A percentile compares a stretch with the other conserved stretches of the same genome.
phyloP scores from a whole-genome alignment of 2,113 vertebrate genomes.

The Neomonachus schauinslandi region DNA sequence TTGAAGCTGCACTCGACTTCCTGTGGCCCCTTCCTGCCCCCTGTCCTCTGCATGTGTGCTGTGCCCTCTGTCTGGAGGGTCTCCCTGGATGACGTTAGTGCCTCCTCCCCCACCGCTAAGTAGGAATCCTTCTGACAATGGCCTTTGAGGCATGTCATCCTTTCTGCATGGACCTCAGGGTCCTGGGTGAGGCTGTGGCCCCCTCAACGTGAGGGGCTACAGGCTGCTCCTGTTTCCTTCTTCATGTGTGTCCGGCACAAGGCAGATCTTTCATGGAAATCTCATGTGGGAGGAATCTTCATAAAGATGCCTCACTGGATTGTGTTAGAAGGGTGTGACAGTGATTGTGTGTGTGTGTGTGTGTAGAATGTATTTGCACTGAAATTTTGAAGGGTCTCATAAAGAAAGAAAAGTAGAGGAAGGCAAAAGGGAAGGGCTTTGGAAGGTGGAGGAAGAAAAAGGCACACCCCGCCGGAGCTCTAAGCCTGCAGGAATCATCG shows the following conservation, averaged over 20 bases:
- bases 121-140: not conserved
- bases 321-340: not conserved
- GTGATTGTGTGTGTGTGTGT: not conserved
- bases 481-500: accelerated
- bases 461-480: not conserved
- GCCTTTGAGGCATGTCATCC: not conserved
- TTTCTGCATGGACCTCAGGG: not conserved
- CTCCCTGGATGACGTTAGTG: accelerated
- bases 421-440: too few relatives aligned
- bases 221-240: accelerated
- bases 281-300: not conserved
- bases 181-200: not conserved
- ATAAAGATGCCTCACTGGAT: not conserved
- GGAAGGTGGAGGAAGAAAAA: not conserved
- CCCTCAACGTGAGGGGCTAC: accelerated
- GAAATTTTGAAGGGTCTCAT: not conserved
- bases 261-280: not conserved
- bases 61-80: not conserved
- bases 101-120: too few relatives aligned
- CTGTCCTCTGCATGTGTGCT: accelerated
- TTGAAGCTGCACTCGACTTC: not conserved
- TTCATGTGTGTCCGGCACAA: not conserved
- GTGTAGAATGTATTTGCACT: too few relatives aligned
- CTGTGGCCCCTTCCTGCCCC: not conserved
- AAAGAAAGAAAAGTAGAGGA: not conserved